Evolutionary conservation across 37 sponge, comb jelly and placozoan genomes (phyloP), one percentile per base, ranked within the genome.

Genomic region (Axinella damicornis): DNA sequence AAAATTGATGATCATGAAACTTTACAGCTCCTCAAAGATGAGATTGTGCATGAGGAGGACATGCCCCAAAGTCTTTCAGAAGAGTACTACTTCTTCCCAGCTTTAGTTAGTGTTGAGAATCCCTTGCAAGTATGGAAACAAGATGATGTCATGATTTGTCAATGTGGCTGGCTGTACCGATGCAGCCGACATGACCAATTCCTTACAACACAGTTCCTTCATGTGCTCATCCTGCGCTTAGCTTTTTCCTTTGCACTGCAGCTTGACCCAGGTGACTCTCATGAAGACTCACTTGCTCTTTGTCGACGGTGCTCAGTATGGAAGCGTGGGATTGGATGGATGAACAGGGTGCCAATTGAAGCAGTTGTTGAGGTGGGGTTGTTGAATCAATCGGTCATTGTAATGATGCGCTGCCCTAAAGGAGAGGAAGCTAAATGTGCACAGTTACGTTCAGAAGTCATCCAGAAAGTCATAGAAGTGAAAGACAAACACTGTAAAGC

Each of bases 31-130:
- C 39, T 53, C 28, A 41, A 21, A 40, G 81, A 34, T 25, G 30
- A 75, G 31, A 31, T 25, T 21, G 58, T 24, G 16, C 6, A 54
- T n/a, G n/a, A n/a, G n/a, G n/a, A n/a, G 19, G 76, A 57, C 32
- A 27, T 14, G 16, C 41, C 73, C 5, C 46, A 2, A n/a, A 13
- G 11, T 46, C 6, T 46, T 46, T 46, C 46, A 46, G 71, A 69
- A 36, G 71, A 73, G 54, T 81, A 52, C 37, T 69, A 57, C 38
- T 81, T 81, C 82, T 81, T 69, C 60, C 82, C 82, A 31, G 69
- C 53, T 70, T 35, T 81, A 34, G 55, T 81, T 56, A 17, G 22
- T 53, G 55, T 24, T 14, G 58, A 55, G 4, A 25, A 56, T 5
- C 77, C 77, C 4, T 19, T 33, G 17, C 24, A 58, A 11, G 56